These are phyloP conservation scores for Papilio xuthus DNA, from an alignment of 1,140 invertebrate species.

Conservation along the genomic window DNA sequence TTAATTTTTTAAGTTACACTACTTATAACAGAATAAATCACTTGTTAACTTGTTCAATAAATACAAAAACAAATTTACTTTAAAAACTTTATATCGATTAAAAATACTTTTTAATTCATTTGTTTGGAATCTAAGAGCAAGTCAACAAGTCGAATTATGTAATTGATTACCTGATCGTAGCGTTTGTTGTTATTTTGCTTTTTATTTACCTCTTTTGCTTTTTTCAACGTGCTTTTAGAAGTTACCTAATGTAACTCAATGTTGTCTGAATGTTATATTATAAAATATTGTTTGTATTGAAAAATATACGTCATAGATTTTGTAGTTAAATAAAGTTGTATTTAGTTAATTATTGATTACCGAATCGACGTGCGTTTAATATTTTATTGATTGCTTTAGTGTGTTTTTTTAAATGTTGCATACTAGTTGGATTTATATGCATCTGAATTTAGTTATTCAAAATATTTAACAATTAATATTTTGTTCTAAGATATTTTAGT, in stretches of 20 bases:
- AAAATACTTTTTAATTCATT: conserved; percentile 9
- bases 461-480: no score
- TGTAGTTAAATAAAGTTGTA: background rate
- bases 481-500: no score
- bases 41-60: conserved; percentile 37
- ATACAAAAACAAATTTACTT: background rate
- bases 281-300: conserved; percentile 8
- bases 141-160: conserved; percentile 33
- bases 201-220: conserved; percentile 55
- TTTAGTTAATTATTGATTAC: conserved; percentile 9
- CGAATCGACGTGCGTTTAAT: background rate
- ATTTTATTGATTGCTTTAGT: background rate
- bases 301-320: conserved; percentile 2
- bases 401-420: background rate
- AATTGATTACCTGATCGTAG: conserved; percentile 41
- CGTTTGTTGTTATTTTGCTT: conserved; percentile 47
- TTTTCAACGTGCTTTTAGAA: conserved; percentile 55
- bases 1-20: conserved; percentile 70
- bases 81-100: background rate
- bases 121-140: conserved; percentile 28
- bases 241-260: conserved; percentile 23
- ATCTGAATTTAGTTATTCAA: no score
- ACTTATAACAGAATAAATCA: conserved; percentile 45
- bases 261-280: conserved; percentile 23
- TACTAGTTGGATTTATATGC: background rate